Base-by-base conservation (phyloP, 2,797 vertebrate species). In the Gymnothorax javanicus region DNA sequence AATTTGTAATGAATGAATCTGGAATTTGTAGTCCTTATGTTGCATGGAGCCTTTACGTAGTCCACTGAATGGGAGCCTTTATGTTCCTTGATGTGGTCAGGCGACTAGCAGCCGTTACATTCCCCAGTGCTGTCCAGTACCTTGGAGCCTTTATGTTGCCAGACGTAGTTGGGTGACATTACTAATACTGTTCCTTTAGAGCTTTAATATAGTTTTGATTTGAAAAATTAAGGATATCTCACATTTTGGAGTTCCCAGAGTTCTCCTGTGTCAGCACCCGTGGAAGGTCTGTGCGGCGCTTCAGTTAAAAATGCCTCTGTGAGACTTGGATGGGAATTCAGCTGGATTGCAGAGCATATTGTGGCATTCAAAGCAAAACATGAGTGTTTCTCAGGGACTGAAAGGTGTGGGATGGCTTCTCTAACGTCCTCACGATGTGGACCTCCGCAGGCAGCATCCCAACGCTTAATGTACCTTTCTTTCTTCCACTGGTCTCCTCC, bases 321-420 rank as follows among this genome's bases (percentile, higher is more conserved):
- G 73, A 83, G 69, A 83, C 85, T 89, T 71, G 20, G 89, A 88
- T 87, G 60, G 59, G 75, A n/a, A 20, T 84, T 75, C 52, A 85
- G 5, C 82, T 88, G 86, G 84, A 90, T 89, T 90, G 85, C 89
- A 69, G 88, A 89, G 75, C 89, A 81, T 89, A 88, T 71, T 88
- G 90, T 89, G 89, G 83, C 88, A 88, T 91, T 82, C 71, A 90
- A 91, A 89, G 89, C 90, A 88, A 92, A 91, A 92, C 93, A 91
- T 93, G 92, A 90, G 79, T 52, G 82, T 87, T 88, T 90, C 91
- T 91, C 90, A 90, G 90, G 93, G 92, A 90, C 90, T 89, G 87
- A 71, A 84, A 84, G 73, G 91, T 94, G 90, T 93, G 91, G 89
- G 92, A 91, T 87, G 92, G 90, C 91, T 90, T 85, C 91, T 88